A percentile compares a stretch with the other conserved stretches of the same genome.
phyloP scores from a whole-genome alignment of 2,888 invertebrate species.

The Apamea epomidion region DNA sequence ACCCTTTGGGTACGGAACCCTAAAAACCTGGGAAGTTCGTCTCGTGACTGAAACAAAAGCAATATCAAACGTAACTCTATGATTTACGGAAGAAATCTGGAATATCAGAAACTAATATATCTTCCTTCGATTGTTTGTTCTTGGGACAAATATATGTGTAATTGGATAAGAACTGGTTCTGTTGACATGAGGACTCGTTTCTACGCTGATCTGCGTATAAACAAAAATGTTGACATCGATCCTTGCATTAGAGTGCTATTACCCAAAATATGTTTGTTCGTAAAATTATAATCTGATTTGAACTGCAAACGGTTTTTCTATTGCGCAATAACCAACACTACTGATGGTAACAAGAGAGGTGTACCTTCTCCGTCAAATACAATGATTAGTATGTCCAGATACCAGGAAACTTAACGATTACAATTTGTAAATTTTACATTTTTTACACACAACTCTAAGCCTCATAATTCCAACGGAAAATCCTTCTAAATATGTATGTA shows the following conservation, averaged over 20 bases:
- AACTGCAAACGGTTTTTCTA: no score
- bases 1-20: no score
- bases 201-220: conserved; percentile 35
- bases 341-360: no score
- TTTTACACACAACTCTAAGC: no score
- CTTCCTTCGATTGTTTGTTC: conserved; percentile 34
- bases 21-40: neutral
- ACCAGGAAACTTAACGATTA: no score
- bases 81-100: conserved; percentile 37
- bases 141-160: conserved; percentile 17
- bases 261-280: neutral
- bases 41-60: conserved; percentile 29
- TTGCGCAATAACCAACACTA: no score
- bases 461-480: no score
- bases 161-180: conserved; percentile 34
- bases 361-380: no score
- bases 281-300: no score
- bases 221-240: conserved; percentile 10
- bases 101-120: conserved; percentile 45
- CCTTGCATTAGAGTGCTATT: neutral
- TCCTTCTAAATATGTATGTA: no score
- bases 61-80: conserved; percentile 40
- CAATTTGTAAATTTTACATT: no score
- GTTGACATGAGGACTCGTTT: conserved; percentile 30
- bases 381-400: no score